Percentiles rank a stretch among this genome's conserved stretches.
Conservation (phyloP, 1,140 invertebrate species). For the Polypedilum vanderplanki region DNA sequence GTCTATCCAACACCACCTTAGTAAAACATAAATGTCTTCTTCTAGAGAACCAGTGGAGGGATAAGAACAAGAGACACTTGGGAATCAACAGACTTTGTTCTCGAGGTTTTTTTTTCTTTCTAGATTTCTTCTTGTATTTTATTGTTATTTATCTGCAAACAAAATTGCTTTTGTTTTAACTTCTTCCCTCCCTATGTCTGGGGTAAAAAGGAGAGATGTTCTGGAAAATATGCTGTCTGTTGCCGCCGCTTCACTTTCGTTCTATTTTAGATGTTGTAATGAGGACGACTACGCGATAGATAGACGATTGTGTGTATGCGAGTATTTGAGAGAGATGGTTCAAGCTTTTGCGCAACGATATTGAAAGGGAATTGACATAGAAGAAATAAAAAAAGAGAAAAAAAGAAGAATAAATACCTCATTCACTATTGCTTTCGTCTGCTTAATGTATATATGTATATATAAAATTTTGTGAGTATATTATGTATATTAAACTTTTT, state of each 20-base stretch:
- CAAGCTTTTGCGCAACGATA: conserved; percentile 8
- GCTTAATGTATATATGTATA: background rate
- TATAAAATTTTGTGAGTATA: conserved; percentile 3
- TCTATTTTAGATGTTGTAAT: conserved; percentile 8
- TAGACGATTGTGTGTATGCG: too few relatives aligned
- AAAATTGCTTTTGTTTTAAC: background rate
- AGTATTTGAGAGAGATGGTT: background rate
- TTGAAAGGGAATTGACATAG: background rate
- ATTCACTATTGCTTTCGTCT: conserved; percentile 5
- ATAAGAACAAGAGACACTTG: too few relatives aligned
- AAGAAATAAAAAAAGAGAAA: background rate
- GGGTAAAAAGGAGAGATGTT: background rate
- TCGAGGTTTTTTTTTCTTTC: background rate
- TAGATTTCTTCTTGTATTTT: background rate
- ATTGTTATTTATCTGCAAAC: background rate
- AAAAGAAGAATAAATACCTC: conserved; percentile 10
- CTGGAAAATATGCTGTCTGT: too few relatives aligned
- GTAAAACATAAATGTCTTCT: background rate
- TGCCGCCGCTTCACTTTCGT: conserved; percentile 20
- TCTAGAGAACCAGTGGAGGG: background rate
- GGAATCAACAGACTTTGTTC: background rate
- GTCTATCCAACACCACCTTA: background rate
- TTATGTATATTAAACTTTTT: background rate
- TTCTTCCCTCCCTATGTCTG: background rate
- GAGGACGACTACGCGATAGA: background rate